phyloP scores from a whole-genome alignment of 2,888 invertebrate species.

The Philaethria dido region DNA sequence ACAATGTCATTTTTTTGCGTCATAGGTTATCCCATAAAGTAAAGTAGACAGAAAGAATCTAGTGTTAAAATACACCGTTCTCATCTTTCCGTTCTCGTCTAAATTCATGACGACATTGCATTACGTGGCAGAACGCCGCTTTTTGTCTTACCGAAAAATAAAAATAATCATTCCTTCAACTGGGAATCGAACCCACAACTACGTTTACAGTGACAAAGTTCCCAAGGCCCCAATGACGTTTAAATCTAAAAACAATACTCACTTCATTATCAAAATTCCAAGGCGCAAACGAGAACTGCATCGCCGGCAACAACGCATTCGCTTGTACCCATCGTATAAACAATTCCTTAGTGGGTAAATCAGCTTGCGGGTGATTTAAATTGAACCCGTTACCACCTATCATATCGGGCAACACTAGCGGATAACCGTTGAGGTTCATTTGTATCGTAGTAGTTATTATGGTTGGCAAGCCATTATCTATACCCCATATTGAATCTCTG shows the following conservation, averaged over 20 bases:
- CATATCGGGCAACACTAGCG: constrained; percentile 91
- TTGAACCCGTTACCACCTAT: constrained; percentile 87
- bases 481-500: constrained; percentile 88
- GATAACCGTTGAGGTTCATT: constrained; percentile 86
- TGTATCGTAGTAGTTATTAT: constrained; percentile 89
- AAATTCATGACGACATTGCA: too few relatives aligned
- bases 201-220: too few relatives aligned
- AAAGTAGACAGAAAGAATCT: too few relatives aligned
- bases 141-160: too few relatives aligned
- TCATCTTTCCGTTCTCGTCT: too few relatives aligned
- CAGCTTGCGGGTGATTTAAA: constrained; percentile 71
- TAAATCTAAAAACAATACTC: neutral
- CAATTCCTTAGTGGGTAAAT: constrained; percentile 84
- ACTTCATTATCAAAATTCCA: constrained; percentile 89
- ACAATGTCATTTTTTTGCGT: too few relatives aligned
- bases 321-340: constrained; percentile 92
- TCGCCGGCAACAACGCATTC: constrained; percentile 89
- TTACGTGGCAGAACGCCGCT: too few relatives aligned
- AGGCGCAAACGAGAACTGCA: constrained; percentile 92
- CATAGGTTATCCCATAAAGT: too few relatives aligned
- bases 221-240: too few relatives aligned
- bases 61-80: too few relatives aligned
- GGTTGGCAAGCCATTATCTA: constrained; percentile 88
- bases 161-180: too few relatives aligned
- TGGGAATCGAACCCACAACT: too few relatives aligned